These are phyloP conservation scores for Macrobrachium nipponense DNA, from an alignment of 1,140 invertebrate species.

Conservation along the genomic window DNA sequence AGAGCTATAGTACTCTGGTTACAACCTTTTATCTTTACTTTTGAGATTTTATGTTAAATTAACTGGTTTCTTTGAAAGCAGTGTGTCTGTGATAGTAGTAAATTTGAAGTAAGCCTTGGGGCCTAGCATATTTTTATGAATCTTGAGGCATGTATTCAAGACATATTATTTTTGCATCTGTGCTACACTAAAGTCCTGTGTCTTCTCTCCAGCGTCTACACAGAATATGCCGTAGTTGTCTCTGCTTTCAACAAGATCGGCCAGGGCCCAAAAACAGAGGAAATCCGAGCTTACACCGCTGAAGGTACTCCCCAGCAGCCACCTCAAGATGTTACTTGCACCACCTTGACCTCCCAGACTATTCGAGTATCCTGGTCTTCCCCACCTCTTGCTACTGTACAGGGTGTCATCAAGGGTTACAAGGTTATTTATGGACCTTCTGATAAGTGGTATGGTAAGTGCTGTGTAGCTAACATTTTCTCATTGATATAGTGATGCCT, in stretches of 20 bases:
- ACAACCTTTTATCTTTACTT: too few relatives aligned
- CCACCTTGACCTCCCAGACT: slow-evolving; percentile 90
- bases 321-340: slow-evolving; percentile 90
- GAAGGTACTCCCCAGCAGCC: slow-evolving; percentile 94
- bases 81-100: too few relatives aligned
- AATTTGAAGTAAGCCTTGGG: too few relatives aligned
- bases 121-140: too few relatives aligned
- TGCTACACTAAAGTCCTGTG: neutral
- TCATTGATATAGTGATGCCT: slow-evolving; percentile 39
- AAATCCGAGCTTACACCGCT: slow-evolving; percentile 89
- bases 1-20: too few relatives aligned
- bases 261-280: slow-evolving; percentile 88
- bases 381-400: slow-evolving; percentile 87
- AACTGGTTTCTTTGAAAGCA: too few relatives aligned
- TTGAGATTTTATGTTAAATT: too few relatives aligned
- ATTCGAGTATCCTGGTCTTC: slow-evolving; percentile 94
- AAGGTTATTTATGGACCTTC: slow-evolving; percentile 95
- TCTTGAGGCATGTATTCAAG: too few relatives aligned
- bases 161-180: too few relatives aligned
- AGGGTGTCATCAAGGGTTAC: slow-evolving; percentile 96
- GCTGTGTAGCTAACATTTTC: slow-evolving; percentile 66
- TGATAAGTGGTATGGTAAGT: slow-evolving; percentile 90
- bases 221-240: slow-evolving; percentile 93
- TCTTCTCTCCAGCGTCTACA: slow-evolving; percentile 80
- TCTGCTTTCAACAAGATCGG: slow-evolving; percentile 96